phyloP scores from a whole-genome alignment of 1,140 invertebrate species.

The Ditylenchus dipsaci region DNA sequence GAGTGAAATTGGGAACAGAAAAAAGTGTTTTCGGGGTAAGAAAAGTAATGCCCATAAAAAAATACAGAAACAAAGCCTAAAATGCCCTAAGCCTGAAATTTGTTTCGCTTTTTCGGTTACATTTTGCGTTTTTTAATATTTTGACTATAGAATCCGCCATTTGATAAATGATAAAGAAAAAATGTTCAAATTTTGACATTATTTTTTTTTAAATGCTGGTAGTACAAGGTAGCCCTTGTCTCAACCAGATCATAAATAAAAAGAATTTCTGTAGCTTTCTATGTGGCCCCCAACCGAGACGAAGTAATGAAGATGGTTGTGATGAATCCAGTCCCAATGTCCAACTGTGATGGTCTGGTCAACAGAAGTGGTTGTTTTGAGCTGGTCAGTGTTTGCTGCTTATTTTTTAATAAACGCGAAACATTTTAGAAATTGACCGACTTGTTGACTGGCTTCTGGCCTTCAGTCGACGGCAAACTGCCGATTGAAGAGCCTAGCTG shows the following conservation, averaged over 20 bases:
- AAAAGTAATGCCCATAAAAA: too few species aligned
- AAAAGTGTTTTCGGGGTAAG: too few species aligned
- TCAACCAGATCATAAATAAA: neutral
- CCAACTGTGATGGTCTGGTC: conserved; percentile 51
- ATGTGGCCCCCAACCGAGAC: conserved; percentile 51
- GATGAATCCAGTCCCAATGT: conserved; percentile 44
- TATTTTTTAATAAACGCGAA: neutral
- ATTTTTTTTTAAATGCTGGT: too few species aligned
- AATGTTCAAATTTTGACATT: too few species aligned
- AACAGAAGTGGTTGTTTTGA: conserved; percentile 54
- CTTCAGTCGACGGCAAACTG: conserved; percentile 44
- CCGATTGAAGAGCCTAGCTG: conserved; percentile 46
- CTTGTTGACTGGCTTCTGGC: conserved; percentile 55
- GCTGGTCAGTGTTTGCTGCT: neutral
- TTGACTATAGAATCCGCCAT: too few species aligned
- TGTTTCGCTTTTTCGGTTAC: too few species aligned
- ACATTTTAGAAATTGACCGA: conserved; percentile 42
- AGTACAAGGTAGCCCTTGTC: too few species aligned
- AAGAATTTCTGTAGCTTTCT: conserved; percentile 44
- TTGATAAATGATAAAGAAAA: too few species aligned
- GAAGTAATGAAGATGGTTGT: conserved; percentile 54
- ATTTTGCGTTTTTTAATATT: too few species aligned
- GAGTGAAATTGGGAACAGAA: too few species aligned
- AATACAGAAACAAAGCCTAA: too few species aligned
- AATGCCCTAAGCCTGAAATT: too few species aligned